Evolutionary conservation across 2,888 invertebrate species (phyloP).

Genomic region (Sialis lutaria): DNA sequence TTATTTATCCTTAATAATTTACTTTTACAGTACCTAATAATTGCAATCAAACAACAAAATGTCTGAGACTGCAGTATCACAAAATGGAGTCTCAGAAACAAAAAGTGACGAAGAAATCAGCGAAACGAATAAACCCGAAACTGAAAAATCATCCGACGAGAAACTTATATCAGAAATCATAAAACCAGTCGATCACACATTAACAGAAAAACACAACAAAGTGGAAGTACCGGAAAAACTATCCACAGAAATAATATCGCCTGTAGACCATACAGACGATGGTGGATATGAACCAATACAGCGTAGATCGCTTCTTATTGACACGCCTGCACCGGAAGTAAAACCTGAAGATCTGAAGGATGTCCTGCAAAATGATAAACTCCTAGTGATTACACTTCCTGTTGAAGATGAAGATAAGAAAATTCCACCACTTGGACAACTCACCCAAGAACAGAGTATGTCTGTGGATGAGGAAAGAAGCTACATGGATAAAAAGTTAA

Average conservation of each 20-base stretch:
- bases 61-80: no score
- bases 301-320: not conserved
- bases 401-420: not conserved
- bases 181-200: conserved; percentile 1
- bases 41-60: no score
- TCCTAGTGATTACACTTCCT: not conserved
- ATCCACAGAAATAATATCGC: no score
- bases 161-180: not conserved
- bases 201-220: not conserved
- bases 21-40: no score
- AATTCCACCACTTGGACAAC: not conserved
- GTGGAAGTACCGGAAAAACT: no score
- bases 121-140: no score
- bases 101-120: no score
- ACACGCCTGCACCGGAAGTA: not conserved
- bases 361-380: not conserved
- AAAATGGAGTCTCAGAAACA: no score
- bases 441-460: conserved; percentile 14
- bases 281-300: conserved; percentile 1
- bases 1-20: no score
- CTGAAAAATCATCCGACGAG: no score
- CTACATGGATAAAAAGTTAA: conserved; percentile 18
- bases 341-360: not conserved
- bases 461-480: conserved; percentile 19
- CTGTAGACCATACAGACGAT: not conserved